Conservation (phyloP, 1,140 invertebrate species). For the Solenopsis fugax region DNA sequence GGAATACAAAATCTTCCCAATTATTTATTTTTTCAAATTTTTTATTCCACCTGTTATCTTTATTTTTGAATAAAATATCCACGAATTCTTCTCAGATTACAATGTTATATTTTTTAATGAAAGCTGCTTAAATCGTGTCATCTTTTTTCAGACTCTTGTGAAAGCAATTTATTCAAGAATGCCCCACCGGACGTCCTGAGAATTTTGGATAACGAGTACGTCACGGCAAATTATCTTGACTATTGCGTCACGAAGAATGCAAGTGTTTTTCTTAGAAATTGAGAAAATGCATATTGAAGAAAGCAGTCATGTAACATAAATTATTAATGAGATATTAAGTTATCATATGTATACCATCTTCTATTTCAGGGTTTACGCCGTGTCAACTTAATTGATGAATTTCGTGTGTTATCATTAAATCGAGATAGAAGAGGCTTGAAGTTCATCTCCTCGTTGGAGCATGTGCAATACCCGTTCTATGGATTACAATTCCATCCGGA, state of each 20-base stretch:
- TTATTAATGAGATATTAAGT: no score
- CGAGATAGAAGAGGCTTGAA: slow-evolving; percentile 89
- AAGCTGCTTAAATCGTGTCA: not conserved
- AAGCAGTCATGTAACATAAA: not conserved
- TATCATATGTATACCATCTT: slow-evolving; percentile 25
- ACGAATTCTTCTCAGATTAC: not conserved
- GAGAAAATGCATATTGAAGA: not conserved
- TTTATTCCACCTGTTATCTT: not conserved
- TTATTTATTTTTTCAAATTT: no score
- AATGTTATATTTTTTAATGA: not conserved
- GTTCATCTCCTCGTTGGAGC: slow-evolving; percentile 91
- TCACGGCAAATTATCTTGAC: slow-evolving; percentile 93
- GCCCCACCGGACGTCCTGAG: slow-evolving; percentile 87
- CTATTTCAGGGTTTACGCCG: slow-evolving; percentile 87
- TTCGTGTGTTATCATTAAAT: slow-evolving; percentile 91
- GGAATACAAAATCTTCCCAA: not conserved
- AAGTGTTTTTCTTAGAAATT: slow-evolving; percentile 28
- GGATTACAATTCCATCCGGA: slow-evolving; percentile 97
- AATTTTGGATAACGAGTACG: slow-evolving; percentile 88
- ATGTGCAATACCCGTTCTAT: slow-evolving; percentile 92
- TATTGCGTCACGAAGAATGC: slow-evolving; percentile 91
- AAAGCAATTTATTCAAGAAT: slow-evolving; percentile 88
- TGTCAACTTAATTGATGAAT: slow-evolving; percentile 88
- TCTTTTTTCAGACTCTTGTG: slow-evolving; percentile 85
- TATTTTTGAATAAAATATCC: not conserved